These are phyloP conservation scores for Tipula vernalis DNA, from an alignment of 2,888 invertebrate genomes.

Conservation along the genomic window DNA sequence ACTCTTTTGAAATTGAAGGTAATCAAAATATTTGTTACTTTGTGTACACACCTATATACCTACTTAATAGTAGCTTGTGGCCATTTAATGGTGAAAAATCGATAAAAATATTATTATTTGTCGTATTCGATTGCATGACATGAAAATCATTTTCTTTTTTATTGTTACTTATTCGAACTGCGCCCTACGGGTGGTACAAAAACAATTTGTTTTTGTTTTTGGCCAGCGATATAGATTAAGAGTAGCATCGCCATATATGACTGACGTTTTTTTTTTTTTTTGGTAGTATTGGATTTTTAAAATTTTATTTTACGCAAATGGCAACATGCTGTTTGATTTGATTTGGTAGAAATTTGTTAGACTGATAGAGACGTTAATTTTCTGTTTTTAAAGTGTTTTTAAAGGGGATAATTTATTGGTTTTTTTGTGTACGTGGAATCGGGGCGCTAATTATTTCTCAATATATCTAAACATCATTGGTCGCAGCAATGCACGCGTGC, in stretches of 20 bases:
- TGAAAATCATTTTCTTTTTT: neutral
- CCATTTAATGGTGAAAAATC: neutral
- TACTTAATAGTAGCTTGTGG: neutral
- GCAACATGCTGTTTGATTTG: neutral
- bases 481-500: no score
- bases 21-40: neutral
- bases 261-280: neutral
- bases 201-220: neutral
- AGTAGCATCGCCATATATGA: neutral
- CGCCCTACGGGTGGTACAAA: neutral
- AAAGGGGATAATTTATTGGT: neutral
- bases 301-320: neutral
- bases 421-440: no score
- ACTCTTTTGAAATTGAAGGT: neutral
- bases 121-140: neutral
- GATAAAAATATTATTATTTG: no score
- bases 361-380: no score
- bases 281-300: neutral
- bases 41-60: no score
- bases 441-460: no score
- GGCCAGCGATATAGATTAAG: neutral
- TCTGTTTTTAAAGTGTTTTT: neutral
- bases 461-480: no score
- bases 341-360: neutral
- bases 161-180: neutral